Percentiles rank a stretch among this genome's conserved stretches.
Conservation (phyloP, 2,797 vertebrate species). For the Rhincodon typus region DNA sequence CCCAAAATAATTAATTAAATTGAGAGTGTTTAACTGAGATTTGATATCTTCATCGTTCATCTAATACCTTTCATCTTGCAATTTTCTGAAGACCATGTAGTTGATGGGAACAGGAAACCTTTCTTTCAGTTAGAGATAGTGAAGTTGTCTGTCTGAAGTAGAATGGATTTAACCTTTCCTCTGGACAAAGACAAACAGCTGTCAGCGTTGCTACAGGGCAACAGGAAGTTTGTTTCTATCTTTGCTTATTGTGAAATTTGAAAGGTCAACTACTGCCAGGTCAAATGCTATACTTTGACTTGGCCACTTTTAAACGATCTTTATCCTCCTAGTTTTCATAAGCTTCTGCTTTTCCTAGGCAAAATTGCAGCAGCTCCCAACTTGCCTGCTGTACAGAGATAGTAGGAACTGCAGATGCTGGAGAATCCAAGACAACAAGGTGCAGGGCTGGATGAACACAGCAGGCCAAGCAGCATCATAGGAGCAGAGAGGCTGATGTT, state of each 20-base stretch:
- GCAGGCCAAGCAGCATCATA: no score
- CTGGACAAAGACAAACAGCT: neutral
- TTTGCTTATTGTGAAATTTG: neutral
- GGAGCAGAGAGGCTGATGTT: no score
- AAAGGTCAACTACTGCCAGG: no score
- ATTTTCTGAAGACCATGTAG: neutral
- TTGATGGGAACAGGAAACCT: neutral
- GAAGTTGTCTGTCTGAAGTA: neutral
- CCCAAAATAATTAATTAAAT: neutral
- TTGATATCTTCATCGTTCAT: neutral
- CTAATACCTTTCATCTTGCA: neutral
- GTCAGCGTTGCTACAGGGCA: no score
- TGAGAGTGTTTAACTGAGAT: neutral
- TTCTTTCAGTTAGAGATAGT: no score
- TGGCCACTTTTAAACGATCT: neutral
- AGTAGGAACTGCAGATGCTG: no score
- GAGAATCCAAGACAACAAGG: no score
- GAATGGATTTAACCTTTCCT: neutral
- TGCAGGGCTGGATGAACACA: no score
- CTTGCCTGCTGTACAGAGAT: neutral
- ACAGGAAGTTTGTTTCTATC: neutral
- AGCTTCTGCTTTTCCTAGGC: neutral
- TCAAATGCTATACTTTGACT: neutral
- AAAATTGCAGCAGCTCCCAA: neutral
- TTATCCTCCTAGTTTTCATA: neutral